Evolutionary conservation across 1,140 invertebrate genomes (phyloP).

Genomic region (Drosophila sucinea): DNA sequence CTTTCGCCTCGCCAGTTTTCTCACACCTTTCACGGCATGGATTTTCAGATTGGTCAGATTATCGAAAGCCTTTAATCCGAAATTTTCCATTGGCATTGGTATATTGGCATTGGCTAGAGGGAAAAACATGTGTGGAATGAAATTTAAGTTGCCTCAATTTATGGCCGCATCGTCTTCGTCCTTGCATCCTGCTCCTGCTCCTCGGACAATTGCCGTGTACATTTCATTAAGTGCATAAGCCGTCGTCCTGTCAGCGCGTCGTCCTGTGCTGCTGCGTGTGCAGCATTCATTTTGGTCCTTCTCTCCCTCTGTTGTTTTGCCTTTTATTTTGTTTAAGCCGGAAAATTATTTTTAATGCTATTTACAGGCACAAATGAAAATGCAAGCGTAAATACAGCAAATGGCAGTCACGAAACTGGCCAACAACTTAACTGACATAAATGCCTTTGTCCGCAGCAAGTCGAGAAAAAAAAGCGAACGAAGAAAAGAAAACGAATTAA

Average conservation of each 20-base stretch:
- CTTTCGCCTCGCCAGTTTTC: not conserved
- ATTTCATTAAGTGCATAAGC: conserved; percentile 81
- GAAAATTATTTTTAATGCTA: conserved; percentile 79
- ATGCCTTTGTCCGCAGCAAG: conserved; percentile 27
- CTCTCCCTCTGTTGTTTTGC: not conserved
- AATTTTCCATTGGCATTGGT: conserved; percentile 37
- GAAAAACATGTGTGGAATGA: conserved; percentile 47
- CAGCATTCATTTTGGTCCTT: conserved; percentile 23
- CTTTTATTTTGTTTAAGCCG: conserved; percentile 62
- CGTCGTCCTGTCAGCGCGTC: conserved; percentile 67
- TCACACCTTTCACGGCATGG: conserved; percentile 13
- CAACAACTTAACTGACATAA: conserved; percentile 66
- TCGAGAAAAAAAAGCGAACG: conserved; percentile 29
- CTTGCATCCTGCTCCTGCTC: conserved; percentile 14
- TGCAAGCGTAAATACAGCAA: conserved; percentile 73
- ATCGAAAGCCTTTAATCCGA: conserved; percentile 58
- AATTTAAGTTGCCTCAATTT: conserved; percentile 76
- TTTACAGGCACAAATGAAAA: conserved; percentile 79
- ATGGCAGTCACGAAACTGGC: conserved; percentile 66
- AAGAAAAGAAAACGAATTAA: conserved; percentile 13
- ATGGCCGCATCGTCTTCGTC: conserved; percentile 56
- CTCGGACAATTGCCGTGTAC: conserved; percentile 75
- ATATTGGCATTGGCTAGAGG: not conserved
- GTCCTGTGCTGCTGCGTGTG: conserved; percentile 31
- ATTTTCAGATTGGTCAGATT: conserved; percentile 18